Conservation (phyloP, 2,888 invertebrate species). For the Rapana venosa region DNA sequence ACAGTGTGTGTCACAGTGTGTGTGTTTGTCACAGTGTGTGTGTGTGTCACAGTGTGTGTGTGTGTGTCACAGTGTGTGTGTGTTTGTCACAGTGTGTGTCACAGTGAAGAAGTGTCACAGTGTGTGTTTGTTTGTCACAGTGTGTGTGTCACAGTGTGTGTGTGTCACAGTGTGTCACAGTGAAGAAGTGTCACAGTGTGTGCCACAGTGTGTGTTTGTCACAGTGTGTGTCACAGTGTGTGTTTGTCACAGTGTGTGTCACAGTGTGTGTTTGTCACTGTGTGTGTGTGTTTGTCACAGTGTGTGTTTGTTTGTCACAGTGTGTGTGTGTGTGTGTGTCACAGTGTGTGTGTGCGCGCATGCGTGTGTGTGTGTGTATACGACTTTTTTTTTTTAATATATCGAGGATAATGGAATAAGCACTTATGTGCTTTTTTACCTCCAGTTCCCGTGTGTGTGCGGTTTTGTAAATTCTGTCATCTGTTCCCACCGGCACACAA, state of each 20-base stretch:
- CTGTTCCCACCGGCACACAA: no score
- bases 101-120: not conserved
- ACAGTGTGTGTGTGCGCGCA: not conserved
- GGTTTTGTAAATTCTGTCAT: no score
- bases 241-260: constrained; percentile 1
- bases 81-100: no score
- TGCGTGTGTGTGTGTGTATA: not conserved
- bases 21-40: not conserved
- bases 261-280: not conserved
- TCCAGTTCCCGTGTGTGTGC: no score
- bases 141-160: not conserved
- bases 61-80: not conserved
- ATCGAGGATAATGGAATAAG: no score
- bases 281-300: not conserved
- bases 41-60: not conserved
- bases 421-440: no score
- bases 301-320: not conserved
- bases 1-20: constrained; percentile 13
- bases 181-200: not conserved
- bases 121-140: not conserved
- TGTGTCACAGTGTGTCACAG: no score
- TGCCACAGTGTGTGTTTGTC: not conserved
- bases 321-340: constrained; percentile 6
- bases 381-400: not conserved
- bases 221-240: not conserved